Conservation (phyloP, 2,888 invertebrate species). For the Tigriopus californicus region DNA sequence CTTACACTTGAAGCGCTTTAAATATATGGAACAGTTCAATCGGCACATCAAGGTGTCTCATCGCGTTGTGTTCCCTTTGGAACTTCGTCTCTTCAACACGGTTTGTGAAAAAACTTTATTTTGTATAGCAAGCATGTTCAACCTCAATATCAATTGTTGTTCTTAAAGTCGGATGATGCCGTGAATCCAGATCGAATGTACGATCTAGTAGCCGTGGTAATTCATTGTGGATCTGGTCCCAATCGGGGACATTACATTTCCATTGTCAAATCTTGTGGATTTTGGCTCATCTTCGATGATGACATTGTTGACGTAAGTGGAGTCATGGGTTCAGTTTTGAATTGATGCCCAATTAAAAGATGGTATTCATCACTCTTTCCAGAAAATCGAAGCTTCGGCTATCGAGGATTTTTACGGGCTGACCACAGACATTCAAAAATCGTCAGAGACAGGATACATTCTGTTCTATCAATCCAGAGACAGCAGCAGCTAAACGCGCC, state of each 20-base stretch:
- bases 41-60: constrained; percentile 97
- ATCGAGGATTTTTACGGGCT: constrained; percentile 99
- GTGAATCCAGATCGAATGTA: constrained; percentile 94
- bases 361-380: constrained; percentile 26
- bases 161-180: constrained; percentile 77
- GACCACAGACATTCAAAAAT: constrained; percentile 94
- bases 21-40: constrained; percentile 96
- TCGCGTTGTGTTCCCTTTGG: constrained; percentile 94
- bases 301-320: constrained; percentile 94
- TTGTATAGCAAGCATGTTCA: constrained; percentile 7
- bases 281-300: constrained; percentile 98
- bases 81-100: constrained; percentile 89
- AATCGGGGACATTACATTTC: constrained; percentile 99
- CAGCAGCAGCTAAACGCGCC: constrained; percentile 17
- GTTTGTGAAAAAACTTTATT: constrained; percentile 32
- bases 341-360: not conserved
- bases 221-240: constrained; percentile 97
- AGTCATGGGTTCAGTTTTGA: constrained; percentile 1
- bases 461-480: constrained; percentile 93
- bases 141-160: not conserved
- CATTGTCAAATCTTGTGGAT: constrained; percentile 96
- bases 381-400: constrained; percentile 97
- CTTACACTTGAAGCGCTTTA: constrained; percentile 87
- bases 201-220: constrained; percentile 95
- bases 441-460: constrained; percentile 98